Evolutionary conservation across 2,888 invertebrate genomes (phyloP).

Genomic region (Cotesia congregata): DNA sequence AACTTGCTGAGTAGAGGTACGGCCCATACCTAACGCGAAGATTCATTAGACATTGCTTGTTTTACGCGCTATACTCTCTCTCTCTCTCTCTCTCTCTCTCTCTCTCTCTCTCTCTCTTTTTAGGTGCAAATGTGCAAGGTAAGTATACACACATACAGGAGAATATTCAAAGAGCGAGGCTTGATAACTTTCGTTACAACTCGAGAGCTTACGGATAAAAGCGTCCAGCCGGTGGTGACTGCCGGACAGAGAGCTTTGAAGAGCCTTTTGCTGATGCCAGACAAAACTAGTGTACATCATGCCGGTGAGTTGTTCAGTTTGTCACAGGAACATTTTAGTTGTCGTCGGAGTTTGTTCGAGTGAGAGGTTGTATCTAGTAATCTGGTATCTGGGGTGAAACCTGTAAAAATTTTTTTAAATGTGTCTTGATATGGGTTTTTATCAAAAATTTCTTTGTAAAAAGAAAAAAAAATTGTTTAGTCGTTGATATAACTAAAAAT

Average conservation of each 20-base stretch:
- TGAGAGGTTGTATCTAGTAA: no score
- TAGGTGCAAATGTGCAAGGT: not conserved
- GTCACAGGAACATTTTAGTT: no score
- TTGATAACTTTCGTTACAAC: constrained; percentile 40
- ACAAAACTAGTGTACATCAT: not conserved
- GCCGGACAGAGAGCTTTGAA: constrained; percentile 22
- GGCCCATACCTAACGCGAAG: constrained; percentile 30
- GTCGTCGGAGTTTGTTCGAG: no score
- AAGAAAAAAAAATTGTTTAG: no score
- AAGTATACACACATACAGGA: not conserved
- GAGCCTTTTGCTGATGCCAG: constrained; percentile 14
- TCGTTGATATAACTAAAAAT: no score
- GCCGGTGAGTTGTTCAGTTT: no score
- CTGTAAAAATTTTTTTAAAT: no score
- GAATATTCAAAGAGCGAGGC: constrained; percentile 26
- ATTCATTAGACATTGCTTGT: constrained; percentile 50
- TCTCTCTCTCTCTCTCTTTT: not conserved
- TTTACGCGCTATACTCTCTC: constrained; percentile 16
- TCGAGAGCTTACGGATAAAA: constrained; percentile 5
- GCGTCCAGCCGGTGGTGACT: not conserved
- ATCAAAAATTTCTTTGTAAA: no score
- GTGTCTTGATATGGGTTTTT: no score
- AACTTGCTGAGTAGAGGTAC: constrained; percentile 33
- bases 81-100: not conserved
- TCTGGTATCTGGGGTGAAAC: no score